Conservation (phyloP, 2,113 vertebrate genomes). For the Desmodus rotundus region DNA sequence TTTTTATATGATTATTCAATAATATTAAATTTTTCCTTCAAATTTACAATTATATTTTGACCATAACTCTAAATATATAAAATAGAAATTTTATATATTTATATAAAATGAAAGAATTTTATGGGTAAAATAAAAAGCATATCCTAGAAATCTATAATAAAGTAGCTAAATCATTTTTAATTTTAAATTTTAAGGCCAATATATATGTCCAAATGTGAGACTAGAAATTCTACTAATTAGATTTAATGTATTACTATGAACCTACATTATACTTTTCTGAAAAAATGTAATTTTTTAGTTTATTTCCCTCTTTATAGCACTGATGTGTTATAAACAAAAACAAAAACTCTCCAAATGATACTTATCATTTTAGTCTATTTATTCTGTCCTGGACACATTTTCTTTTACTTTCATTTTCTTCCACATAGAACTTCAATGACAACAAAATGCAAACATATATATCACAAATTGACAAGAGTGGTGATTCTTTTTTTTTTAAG, state of each 20-base stretch:
- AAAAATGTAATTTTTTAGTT: not conserved
- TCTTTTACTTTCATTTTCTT: slow-evolving; percentile 9
- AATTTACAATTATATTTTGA: slow-evolving; percentile 24
- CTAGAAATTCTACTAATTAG: not conserved
- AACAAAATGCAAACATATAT: not conserved
- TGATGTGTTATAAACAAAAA: not conserved
- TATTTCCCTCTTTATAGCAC: slow-evolving; percentile 1
- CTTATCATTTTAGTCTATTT: not conserved
- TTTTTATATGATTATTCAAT: slow-evolving; percentile 17
- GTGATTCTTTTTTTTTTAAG: not conserved
- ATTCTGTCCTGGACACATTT: not conserved
- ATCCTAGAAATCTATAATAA: slow-evolving; percentile 12
- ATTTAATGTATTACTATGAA: not conserved
- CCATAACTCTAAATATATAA: not conserved
- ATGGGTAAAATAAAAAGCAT: slow-evolving; percentile 13
- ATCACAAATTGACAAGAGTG: not conserved
- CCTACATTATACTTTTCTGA: not conserved
- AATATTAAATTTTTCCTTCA: slow-evolving; percentile 26
- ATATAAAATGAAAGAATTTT: not conserved
- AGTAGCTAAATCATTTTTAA: not conserved
- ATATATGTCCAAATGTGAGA: not conserved
- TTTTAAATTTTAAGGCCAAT: slow-evolving; percentile 29
- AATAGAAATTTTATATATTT: slow-evolving; percentile 30
- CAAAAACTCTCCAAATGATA: not conserved
- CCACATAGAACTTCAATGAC: not conserved